Evolutionary conservation across 2,888 invertebrate genomes (phyloP).

Genomic region (Diploptera punctata): DNA sequence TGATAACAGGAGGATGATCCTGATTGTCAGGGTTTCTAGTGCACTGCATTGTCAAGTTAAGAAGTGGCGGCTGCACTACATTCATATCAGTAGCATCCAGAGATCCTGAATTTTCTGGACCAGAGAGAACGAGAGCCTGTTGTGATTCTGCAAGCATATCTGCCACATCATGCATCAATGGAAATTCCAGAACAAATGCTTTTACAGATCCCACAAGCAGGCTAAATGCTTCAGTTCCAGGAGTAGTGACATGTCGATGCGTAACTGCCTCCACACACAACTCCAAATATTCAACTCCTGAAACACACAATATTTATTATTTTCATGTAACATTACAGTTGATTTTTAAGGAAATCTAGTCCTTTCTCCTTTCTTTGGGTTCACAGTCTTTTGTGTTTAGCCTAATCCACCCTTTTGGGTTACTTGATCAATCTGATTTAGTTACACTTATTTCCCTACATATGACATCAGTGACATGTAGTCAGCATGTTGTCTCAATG

Average conservation of each 20-base stretch:
- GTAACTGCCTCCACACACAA: constrained; percentile 62
- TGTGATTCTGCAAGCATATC: constrained; percentile 7
- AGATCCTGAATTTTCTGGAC: constrained; percentile 55
- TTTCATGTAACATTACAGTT: background rate
- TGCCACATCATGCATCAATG: background rate
- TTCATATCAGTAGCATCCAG: background rate
- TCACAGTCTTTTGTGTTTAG: no score
- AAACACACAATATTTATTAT: constrained; percentile 41
- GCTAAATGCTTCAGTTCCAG: constrained; percentile 23
- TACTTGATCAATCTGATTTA: no score
- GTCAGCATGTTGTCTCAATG: no score
- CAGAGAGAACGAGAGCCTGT: constrained; percentile 63
- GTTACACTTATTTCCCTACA: no score
- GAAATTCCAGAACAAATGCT: constrained; percentile 58
- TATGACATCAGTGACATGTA: no score
- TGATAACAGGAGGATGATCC: constrained; percentile 58
- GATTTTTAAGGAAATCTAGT: no score
- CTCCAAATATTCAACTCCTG: constrained; percentile 69
- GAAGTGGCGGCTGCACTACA: constrained; percentile 49
- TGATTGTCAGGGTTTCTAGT: constrained; percentile 55
- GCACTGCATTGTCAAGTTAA: constrained; percentile 56
- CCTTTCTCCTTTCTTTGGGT: no score
- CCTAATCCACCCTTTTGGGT: no score
- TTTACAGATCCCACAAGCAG: constrained; percentile 54
- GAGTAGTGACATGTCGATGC: constrained; percentile 32